Evolutionary conservation across 2,113 vertebrate species (phyloP).

Genomic region (Brevimyrus niger): DNA sequence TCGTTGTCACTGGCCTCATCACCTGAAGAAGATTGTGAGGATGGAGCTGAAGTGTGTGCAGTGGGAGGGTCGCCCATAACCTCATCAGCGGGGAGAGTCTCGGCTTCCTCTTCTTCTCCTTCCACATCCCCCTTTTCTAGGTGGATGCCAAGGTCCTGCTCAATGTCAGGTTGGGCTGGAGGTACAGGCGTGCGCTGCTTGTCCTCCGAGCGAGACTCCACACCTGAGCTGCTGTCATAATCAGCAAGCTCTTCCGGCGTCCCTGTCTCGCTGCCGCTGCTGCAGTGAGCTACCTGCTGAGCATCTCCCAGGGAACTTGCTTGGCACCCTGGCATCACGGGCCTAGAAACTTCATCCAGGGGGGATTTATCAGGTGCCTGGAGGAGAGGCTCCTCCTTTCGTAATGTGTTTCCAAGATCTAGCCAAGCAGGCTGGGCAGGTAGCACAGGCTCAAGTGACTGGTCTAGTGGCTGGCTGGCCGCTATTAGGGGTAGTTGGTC

Average conservation of each 20-base stretch:
- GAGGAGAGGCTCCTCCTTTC: conserved; percentile 24
- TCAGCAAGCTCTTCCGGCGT: conserved; percentile 64
- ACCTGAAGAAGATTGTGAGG: conserved; percentile 57
- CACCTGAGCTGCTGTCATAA: conserved; percentile 48
- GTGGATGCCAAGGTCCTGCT: conserved; percentile 48
- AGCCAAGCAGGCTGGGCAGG: conserved; percentile 40
- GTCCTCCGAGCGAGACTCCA: conserved; percentile 43
- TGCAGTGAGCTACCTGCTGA: conserved; percentile 55
- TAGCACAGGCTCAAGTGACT: conserved; percentile 38
- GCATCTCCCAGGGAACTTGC: conserved; percentile 60
- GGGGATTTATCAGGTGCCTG: conserved; percentile 13
- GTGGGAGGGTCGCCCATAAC: conserved; percentile 46
- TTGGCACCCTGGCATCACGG: conserved; percentile 40
- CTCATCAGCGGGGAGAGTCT: conserved; percentile 56
- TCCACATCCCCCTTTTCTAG: conserved; percentile 33
- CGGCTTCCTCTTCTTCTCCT: conserved; percentile 49
- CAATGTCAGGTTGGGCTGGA: conserved; percentile 37
- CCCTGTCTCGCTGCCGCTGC: conserved; percentile 66
- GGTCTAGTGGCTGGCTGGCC: conserved; percentile 29
- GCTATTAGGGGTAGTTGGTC: conserved; percentile 46
- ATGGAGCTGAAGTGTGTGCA: conserved; percentile 48
- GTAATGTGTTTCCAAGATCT: conserved; percentile 29
- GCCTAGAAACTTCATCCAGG: conserved; percentile 18
- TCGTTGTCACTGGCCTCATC: conserved; percentile 64
- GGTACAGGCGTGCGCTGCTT: conserved; percentile 25